Evolutionary conservation across 2,113 vertebrate genomes (phyloP).

Genomic region (Podilymbus podiceps): DNA sequence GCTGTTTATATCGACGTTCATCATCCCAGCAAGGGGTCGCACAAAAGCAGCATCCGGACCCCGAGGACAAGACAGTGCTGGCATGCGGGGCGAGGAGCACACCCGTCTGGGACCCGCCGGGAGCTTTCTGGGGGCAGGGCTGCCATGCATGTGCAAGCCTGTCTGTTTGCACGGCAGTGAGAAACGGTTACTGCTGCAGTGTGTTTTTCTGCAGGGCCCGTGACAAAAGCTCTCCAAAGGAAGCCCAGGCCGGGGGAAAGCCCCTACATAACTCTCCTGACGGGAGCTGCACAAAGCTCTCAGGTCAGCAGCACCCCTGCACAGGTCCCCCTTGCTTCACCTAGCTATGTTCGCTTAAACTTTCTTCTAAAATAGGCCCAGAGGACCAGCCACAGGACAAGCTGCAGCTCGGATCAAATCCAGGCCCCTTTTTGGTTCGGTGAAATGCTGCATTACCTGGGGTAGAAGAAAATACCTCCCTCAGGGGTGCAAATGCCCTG

Average conservation of each 20-base stretch:
- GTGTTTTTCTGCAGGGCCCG: not conserved
- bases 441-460: not conserved
- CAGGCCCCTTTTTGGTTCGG: not conserved
- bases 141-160: not conserved
- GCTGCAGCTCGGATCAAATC: not conserved
- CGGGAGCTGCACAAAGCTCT: not conserved
- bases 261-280: not conserved
- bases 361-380: not conserved
- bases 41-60: accelerated
- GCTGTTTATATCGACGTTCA: not conserved
- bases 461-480: not conserved
- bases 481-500: accelerated
- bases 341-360: not conserved
- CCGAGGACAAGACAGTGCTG: accelerated
- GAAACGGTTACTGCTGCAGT: not conserved
- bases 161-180: accelerated
- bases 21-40: not conserved
- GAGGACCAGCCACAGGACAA: not conserved
- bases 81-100: not conserved
- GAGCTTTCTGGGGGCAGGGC: not conserved
- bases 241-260: not conserved
- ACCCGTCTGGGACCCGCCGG: accelerated
- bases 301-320: not conserved
- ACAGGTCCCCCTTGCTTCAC: not conserved
- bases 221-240: not conserved